phyloP scores from a whole-genome alignment of 2,888 invertebrate genomes.

The Thereva unica region DNA sequence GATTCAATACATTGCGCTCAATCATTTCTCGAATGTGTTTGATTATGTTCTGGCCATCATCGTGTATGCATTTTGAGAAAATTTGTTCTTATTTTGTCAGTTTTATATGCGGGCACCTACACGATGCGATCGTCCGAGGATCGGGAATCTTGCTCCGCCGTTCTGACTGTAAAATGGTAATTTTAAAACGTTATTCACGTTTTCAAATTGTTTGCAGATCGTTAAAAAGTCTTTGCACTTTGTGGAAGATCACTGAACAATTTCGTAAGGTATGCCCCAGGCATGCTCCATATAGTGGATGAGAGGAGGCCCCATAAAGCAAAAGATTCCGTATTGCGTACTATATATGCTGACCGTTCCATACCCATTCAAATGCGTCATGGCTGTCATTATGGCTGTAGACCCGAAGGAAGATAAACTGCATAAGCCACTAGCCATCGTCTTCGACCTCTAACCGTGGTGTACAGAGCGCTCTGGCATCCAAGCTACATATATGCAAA shows the following conservation, averaged over 20 bases:
- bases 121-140: slow-evolving; percentile 12
- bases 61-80: neutral
- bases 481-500: slow-evolving; percentile 22
- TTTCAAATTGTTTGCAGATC: slow-evolving; percentile 30
- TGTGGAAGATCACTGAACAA: neutral
- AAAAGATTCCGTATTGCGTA: slow-evolving; percentile 24
- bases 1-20: slow-evolving; percentile 25
- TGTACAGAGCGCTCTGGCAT: neutral
- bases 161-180: slow-evolving; percentile 20
- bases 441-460: slow-evolving; percentile 23
- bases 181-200: slow-evolving; percentile 18
- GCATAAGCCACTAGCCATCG: slow-evolving; percentile 16
- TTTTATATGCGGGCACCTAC: slow-evolving; percentile 17
- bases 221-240: slow-evolving; percentile 12
- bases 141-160: slow-evolving; percentile 4
- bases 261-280: slow-evolving; percentile 10
- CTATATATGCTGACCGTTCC: slow-evolving; percentile 2
- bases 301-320: neutral
- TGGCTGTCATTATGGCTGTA: slow-evolving; percentile 22
- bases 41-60: slow-evolving; percentile 3
- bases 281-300: slow-evolving; percentile 6
- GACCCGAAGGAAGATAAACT: slow-evolving; percentile 19
- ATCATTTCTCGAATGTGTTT: slow-evolving; percentile 27
- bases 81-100: neutral
- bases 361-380: slow-evolving; percentile 13